Conservation (phyloP, 1,140 invertebrate species). For the Neodiprion fabricii region DNA sequence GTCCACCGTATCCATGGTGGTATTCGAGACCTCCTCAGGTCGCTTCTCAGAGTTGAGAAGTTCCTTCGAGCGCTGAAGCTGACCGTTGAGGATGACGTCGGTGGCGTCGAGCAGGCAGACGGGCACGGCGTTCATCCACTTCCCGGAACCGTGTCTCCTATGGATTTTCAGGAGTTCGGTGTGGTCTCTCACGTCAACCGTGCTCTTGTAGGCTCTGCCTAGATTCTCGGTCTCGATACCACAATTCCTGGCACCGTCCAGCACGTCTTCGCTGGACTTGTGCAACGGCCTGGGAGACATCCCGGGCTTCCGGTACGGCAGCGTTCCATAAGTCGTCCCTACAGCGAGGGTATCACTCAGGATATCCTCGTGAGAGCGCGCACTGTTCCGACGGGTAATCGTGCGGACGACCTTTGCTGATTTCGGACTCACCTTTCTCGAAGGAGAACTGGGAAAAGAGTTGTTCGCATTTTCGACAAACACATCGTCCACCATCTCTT, state of each 20-base stretch:
- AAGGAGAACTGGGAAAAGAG: not conserved
- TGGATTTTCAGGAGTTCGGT: not conserved
- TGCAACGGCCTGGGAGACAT: constrained; percentile 38
- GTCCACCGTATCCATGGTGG: not conserved
- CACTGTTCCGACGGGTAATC: not conserved
- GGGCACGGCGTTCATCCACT: not conserved
- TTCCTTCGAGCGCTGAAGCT: constrained; percentile 30
- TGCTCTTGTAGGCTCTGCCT: constrained; percentile 35
- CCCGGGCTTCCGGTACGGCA: constrained; percentile 42
- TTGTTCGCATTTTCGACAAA: not conserved
- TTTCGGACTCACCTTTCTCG: not conserved
- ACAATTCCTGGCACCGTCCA: constrained; percentile 39
- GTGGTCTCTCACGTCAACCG: constrained; percentile 33
- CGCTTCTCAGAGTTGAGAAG: not conserved
- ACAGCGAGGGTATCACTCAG: not conserved
- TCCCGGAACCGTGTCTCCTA: no score
- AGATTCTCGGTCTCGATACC: constrained; percentile 13
- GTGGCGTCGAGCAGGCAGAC: constrained; percentile 48
- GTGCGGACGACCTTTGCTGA: not conserved
- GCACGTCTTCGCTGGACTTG: constrained; percentile 50
- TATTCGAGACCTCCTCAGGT: not conserved
- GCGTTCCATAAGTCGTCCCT: constrained; percentile 46
- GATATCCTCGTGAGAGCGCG: constrained; percentile 8
- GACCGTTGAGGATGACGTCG: constrained; percentile 46
- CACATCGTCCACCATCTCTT: not conserved